Evolutionary conservation across 2,888 invertebrate species (phyloP).

Genomic region (Erebia ligea): DNA sequence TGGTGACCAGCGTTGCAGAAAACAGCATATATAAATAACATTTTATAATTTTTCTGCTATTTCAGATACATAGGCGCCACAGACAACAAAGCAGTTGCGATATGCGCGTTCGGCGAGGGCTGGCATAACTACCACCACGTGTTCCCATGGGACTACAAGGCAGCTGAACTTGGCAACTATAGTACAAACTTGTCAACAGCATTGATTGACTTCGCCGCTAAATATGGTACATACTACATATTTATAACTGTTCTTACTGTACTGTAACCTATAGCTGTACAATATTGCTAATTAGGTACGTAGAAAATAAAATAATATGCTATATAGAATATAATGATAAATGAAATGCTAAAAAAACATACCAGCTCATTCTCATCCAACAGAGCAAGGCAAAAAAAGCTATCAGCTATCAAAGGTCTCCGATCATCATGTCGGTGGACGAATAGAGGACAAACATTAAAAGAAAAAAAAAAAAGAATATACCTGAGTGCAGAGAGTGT

Average conservation of each 20-base stretch:
- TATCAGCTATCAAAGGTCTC: too few species aligned
- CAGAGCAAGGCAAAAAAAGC: too few species aligned
- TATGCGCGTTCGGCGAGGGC: constrained; percentile 89
- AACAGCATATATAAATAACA: neutral
- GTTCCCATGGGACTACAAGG: constrained; percentile 93
- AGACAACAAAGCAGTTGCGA: constrained; percentile 86
- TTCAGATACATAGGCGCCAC: constrained; percentile 86
- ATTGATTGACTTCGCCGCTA: constrained; percentile 87
- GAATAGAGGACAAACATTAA: too few species aligned
- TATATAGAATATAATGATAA: too few species aligned
- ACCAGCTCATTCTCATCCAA: too few species aligned
- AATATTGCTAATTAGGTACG: too few species aligned
- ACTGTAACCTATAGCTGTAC: too few species aligned
- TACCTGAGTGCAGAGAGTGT: too few species aligned
- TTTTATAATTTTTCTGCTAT: constrained; percentile 36
- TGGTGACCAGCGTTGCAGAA: neutral
- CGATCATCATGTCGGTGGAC: too few species aligned
- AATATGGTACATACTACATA: constrained; percentile 82
- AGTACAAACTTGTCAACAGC: constrained; percentile 85
- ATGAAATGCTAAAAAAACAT: too few species aligned
- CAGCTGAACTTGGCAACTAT: constrained; percentile 87
- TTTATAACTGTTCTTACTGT: neutral
- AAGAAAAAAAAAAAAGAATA: too few species aligned
- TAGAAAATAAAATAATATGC: too few species aligned
- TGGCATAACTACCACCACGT: constrained; percentile 96